Percentiles rank a stretch among this genome's conserved stretches.
Evolutionary conservation across 1,140 invertebrate genomes (phyloP).

Genomic region (Armadillidium nasatum): DNA sequence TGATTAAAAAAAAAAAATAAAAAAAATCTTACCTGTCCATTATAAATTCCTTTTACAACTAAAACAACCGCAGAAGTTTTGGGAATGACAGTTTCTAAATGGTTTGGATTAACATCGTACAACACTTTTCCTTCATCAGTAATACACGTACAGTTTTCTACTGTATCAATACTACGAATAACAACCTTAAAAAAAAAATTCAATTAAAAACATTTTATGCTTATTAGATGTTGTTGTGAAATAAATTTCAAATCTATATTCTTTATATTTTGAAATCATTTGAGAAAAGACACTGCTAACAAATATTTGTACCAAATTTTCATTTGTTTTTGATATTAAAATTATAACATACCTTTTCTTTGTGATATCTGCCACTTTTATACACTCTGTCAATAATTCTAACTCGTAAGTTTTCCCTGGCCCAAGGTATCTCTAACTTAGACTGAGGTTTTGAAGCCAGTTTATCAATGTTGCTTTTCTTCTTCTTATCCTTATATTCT

Average conservation of each 20-base stretch:
- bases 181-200: constrained; percentile 46
- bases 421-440: constrained; percentile 46
- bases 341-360: constrained; percentile 48
- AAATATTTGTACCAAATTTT: not conserved
- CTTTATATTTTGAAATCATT: too few species aligned
- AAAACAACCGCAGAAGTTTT: constrained; percentile 48
- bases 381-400: constrained; percentile 50
- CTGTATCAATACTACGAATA: constrained; percentile 49
- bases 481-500: constrained; percentile 20
- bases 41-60: constrained; percentile 49
- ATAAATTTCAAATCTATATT: too few species aligned
- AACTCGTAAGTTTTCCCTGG: constrained; percentile 49
- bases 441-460: not conserved
- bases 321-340: too few species aligned
- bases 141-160: constrained; percentile 49
- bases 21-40: constrained; percentile 47
- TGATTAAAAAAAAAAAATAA: not conserved
- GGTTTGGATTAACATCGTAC: constrained; percentile 47
- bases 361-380: constrained; percentile 51
- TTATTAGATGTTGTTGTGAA: too few species aligned
- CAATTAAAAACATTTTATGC: constrained; percentile 18
- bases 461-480: not conserved
- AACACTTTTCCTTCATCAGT: constrained; percentile 50
- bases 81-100: constrained; percentile 52
- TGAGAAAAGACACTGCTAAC: too few species aligned